Percentiles rank a stretch among this genome's conserved stretches.
These are phyloP conservation scores for Perca fluviatilis DNA, from an alignment of 2,113 vertebrate genomes.

Conservation along the genomic window DNA sequence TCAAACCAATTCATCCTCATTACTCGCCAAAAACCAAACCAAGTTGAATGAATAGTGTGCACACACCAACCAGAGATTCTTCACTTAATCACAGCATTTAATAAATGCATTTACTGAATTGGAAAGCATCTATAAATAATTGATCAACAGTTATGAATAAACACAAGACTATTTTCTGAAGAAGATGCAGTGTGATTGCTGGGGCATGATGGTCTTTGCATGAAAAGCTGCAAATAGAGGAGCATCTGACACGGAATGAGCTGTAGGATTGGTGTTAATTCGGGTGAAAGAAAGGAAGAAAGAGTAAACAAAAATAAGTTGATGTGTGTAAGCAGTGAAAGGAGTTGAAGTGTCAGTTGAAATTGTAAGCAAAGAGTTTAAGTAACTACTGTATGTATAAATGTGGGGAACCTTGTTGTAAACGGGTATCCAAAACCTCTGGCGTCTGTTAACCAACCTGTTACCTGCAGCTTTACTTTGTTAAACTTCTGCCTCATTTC, in stretches of 20 bases:
- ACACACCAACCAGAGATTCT: background rate
- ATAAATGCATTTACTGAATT: slow-evolving; percentile 14
- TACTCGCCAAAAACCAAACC: background rate
- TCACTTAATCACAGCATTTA: slow-evolving; percentile 37
- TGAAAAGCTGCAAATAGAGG: slow-evolving; percentile 35
- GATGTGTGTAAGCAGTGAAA: slow-evolving; percentile 1
- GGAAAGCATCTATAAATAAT: slow-evolving; percentile 27
- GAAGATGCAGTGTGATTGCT: background rate
- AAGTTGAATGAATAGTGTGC: background rate
- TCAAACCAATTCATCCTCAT: background rate
- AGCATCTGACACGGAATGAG: slow-evolving; percentile 28
- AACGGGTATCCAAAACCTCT: background rate
- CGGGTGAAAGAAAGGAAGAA: slow-evolving; percentile 14
- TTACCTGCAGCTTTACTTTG: background rate
- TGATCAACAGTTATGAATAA: slow-evolving; percentile 17
- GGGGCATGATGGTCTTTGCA: slow-evolving; percentile 2
- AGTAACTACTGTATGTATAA: background rate
- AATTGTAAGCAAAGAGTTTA: background rate
- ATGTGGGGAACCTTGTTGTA: background rate
- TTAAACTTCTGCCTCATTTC: no score
- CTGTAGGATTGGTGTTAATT: slow-evolving; percentile 23
- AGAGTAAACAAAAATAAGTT: background rate
- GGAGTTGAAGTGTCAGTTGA: background rate
- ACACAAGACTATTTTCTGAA: slow-evolving; percentile 14
- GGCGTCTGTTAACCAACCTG: background rate